These are phyloP conservation scores for Desmophyllum pertusum DNA, from an alignment of 92 coral and sea anemone species.

Conservation along the genomic window DNA sequence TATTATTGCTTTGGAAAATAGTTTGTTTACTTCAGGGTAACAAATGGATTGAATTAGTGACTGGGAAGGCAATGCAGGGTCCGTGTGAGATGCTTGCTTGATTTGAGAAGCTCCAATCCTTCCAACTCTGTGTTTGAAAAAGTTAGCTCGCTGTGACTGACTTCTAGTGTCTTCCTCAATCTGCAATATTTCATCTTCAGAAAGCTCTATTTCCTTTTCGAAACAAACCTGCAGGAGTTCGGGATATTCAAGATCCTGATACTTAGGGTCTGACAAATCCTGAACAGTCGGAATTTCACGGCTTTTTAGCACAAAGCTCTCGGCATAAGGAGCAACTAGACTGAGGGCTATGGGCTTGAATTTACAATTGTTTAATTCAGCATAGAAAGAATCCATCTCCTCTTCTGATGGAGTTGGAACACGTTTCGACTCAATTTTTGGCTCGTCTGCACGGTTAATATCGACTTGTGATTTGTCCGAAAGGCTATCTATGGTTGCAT, in stretches of 20 bases:
- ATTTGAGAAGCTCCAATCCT: conserved; percentile 65
- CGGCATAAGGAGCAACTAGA: conserved; percentile 2
- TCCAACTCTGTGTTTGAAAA: conserved; percentile 68
- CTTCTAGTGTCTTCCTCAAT: conserved; percentile 48
- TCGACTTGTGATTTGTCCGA: neutral
- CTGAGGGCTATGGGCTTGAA: conserved; percentile 41
- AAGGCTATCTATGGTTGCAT: conserved; percentile 7
- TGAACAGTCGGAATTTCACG: conserved; percentile 17
- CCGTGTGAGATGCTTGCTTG: conserved; percentile 43
- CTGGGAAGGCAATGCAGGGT: conserved; percentile 55
- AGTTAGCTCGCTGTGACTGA: conserved; percentile 43
- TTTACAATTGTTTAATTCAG: conserved; percentile 16
- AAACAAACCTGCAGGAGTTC: conserved; percentile 44
- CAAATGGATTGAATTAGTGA: conserved; percentile 60
- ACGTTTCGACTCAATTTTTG: conserved; percentile 4
- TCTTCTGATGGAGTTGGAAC: conserved; percentile 3
- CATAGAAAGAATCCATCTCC: conserved; percentile 27
- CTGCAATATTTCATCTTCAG: conserved; percentile 24
- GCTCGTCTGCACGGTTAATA: neutral
- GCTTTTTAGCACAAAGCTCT: conserved; percentile 32
- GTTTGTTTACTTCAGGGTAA: conserved; percentile 54
- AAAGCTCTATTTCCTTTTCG: conserved; percentile 11
- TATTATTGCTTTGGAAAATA: conserved; percentile 43
- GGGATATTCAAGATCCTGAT: conserved; percentile 48
- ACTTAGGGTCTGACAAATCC: conserved; percentile 23